Conservation (phyloP, 2,888 invertebrate genomes). For the Eupithecia dodoneata region DNA sequence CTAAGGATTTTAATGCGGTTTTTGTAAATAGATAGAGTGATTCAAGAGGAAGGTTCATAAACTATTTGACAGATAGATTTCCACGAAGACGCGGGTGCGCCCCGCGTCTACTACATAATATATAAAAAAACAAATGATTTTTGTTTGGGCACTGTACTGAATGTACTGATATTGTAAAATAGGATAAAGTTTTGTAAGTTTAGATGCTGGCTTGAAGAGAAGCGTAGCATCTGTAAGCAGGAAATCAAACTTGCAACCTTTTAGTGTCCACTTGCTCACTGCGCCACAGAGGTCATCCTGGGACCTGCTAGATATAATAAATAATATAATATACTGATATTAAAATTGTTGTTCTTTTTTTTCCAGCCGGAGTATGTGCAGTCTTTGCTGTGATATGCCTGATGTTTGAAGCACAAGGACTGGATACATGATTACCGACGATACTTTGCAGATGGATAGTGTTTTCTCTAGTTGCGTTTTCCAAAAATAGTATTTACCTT, state of each 20-base stretch:
- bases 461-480: not conserved
- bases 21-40: too few species aligned
- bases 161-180: too few species aligned
- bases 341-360: conserved; percentile 49
- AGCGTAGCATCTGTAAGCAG: too few species aligned
- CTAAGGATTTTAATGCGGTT: too few species aligned
- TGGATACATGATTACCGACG: not conserved
- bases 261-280: not conserved
- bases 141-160: not conserved
- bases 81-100: too few species aligned
- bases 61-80: too few species aligned
- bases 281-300: not conserved
- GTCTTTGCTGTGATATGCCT: conserved; percentile 62
- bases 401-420: not conserved
- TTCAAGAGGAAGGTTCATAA: too few species aligned
- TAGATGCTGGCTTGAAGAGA: too few species aligned
- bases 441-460: not conserved
- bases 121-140: too few species aligned
- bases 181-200: too few species aligned
- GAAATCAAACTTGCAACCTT: too few species aligned
- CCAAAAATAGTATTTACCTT: not conserved
- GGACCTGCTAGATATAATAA: not conserved
- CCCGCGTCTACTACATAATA: too few species aligned
- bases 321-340: not conserved
- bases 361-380: conserved; percentile 83